Conservation (phyloP, 2,888 invertebrate species). For the Eupelmus urozonus region DNA sequence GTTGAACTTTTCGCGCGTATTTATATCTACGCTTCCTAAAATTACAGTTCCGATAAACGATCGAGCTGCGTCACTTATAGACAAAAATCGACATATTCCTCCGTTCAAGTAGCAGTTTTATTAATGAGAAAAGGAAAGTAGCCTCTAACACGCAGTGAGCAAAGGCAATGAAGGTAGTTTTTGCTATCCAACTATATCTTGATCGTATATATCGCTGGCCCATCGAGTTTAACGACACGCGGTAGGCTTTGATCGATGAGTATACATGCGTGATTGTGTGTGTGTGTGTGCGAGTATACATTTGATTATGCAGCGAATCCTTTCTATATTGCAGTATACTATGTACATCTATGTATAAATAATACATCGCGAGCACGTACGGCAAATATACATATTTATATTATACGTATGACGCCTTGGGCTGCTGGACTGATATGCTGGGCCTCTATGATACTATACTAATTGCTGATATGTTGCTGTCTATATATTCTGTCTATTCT, state of each 20-base stretch:
- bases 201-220: neutral
- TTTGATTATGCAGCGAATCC: conserved; percentile 28
- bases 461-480: conserved; percentile 46
- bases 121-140: no score
- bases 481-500: conserved; percentile 43
- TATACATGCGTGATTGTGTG: neutral
- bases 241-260: neutral
- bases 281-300: conserved; percentile 1
- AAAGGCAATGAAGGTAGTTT: no score
- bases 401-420: conserved; percentile 42
- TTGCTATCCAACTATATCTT: no score
- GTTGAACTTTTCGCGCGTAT: no score
- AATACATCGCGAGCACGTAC: conserved; percentile 35
- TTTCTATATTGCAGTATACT: neutral
- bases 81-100: no score
- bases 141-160: no score
- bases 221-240: conserved; percentile 23
- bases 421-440: conserved; percentile 48
- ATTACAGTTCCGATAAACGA: no score
- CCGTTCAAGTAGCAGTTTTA: no score
- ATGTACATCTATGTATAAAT: neutral
- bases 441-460: conserved; percentile 41
- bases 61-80: no score
- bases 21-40: no score
- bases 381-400: conserved; percentile 11